Evolutionary conservation across 2,797 vertebrate species (phyloP).

Genomic region (Pogoniulus pusillus): DNA sequence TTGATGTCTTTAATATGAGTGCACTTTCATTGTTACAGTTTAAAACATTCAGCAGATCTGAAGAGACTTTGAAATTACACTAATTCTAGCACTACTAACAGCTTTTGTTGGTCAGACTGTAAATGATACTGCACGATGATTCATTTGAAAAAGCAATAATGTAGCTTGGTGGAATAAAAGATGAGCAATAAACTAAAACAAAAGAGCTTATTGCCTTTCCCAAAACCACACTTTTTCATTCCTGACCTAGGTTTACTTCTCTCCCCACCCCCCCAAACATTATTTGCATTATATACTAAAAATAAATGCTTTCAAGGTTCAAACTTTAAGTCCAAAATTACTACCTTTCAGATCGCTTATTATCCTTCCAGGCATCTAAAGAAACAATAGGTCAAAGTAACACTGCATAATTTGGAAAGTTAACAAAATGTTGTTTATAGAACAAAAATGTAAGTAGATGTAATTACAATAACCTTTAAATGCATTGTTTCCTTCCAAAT

Average conservation of each 20-base stretch:
- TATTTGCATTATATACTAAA: constrained; percentile 56
- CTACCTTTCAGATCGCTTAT: constrained; percentile 66
- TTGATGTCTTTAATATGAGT: not conserved
- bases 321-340: constrained; percentile 68
- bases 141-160: constrained; percentile 23
- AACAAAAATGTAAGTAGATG: constrained; percentile 59
- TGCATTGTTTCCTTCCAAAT: constrained; percentile 18
- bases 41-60: not conserved
- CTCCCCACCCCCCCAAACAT: not conserved
- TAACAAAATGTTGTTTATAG: constrained; percentile 61
- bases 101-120: constrained; percentile 17
- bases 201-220: constrained; percentile 30
- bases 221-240: constrained; percentile 49
- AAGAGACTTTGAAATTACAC: not conserved
- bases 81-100: constrained; percentile 26
- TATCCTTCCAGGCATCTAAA: constrained; percentile 65
- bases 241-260: constrained; percentile 37
- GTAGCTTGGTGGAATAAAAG: constrained; percentile 16
- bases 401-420: constrained; percentile 63
- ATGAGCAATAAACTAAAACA: constrained; percentile 21
- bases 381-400: constrained; percentile 65
- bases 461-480: constrained; percentile 65
- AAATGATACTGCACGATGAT: constrained; percentile 30
- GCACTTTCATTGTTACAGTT: constrained; percentile 6
- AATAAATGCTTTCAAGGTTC: constrained; percentile 58